phyloP scores from a whole-genome alignment of 2,888 invertebrate species.

The Leistus spinibarbis region DNA sequence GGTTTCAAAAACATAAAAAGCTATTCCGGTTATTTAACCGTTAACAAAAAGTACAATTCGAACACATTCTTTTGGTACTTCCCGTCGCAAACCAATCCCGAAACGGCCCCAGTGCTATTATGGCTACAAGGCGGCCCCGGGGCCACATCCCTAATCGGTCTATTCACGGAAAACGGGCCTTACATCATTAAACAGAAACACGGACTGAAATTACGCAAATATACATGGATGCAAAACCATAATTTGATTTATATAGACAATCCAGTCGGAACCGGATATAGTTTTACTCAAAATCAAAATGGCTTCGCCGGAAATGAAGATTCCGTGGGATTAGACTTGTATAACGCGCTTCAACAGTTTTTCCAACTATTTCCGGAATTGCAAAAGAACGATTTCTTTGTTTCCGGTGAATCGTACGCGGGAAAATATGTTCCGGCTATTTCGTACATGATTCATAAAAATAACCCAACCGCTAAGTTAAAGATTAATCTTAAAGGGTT shows the following conservation, averaged over 20 bases:
- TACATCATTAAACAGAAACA: conserved; percentile 60
- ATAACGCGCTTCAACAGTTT: conserved; percentile 79
- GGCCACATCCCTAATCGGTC: conserved; percentile 76
- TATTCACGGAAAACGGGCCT: conserved; percentile 87
- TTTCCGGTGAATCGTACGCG: conserved; percentile 89
- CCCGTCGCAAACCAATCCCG: conserved; percentile 68
- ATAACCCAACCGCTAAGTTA: conserved; percentile 62
- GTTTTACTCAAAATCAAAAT: conserved; percentile 77
- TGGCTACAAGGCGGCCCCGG: conserved; percentile 91
- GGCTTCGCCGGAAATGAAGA: conserved; percentile 83
- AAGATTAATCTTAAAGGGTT: conserved; percentile 75
- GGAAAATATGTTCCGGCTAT: conserved; percentile 83
- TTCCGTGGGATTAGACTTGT: conserved; percentile 80
- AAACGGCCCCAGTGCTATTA: conserved; percentile 72
- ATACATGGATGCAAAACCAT: conserved; percentile 80
- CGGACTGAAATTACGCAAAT: conserved; percentile 64
- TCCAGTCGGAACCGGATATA: conserved; percentile 91
- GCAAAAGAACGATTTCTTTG: conserved; percentile 77
- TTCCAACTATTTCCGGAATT: conserved; percentile 82
- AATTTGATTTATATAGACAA: conserved; percentile 90
- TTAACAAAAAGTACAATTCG: conserved; percentile 75
- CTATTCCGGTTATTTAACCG: conserved; percentile 84
- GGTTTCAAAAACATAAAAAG: conserved; percentile 67
- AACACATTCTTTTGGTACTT: conserved; percentile 95
- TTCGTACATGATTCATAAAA: conserved; percentile 73